phyloP scores from a whole-genome alignment of 2,888 invertebrate species.

The Lysandra coridon region DNA sequence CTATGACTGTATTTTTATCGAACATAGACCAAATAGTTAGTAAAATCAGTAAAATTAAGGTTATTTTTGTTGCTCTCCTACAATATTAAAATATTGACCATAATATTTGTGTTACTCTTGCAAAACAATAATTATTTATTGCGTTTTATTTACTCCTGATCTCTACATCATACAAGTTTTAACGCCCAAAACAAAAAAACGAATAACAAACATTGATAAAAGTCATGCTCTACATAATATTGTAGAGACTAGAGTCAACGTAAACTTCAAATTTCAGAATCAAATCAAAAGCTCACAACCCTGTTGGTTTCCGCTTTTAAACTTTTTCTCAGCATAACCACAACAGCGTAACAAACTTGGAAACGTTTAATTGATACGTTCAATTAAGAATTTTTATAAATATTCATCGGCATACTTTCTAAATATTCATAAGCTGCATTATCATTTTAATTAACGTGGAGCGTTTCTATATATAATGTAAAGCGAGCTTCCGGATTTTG shows the following conservation, averaged over 20 bases:
- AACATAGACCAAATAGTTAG: not conserved
- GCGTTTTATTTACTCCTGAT: not conserved
- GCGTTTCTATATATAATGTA: conserved; percentile 19
- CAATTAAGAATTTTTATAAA: not conserved
- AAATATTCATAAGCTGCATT: conserved; percentile 13
- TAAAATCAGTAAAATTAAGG: too few species aligned
- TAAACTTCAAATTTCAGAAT: not conserved
- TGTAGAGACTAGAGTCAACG: not conserved
- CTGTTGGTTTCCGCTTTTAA: not conserved
- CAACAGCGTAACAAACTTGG: not conserved
- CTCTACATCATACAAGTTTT: not conserved
- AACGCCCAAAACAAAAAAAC: not conserved
- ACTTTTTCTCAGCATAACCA: not conserved
- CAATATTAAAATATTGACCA: too few species aligned
- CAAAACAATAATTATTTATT: too few species aligned
- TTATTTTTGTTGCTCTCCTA: too few species aligned
- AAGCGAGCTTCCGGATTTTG: conserved; percentile 33
- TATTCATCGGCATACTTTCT: not conserved
- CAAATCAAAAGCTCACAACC: not conserved
- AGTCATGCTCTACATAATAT: not conserved
- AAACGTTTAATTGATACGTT: not conserved
- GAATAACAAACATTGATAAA: not conserved
- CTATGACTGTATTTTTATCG: not conserved
- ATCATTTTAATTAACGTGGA: conserved; percentile 10
- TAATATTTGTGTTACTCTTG: too few species aligned